Evolutionary conservation across 37 sponge, comb jelly and placozoan genomes (phyloP), one percentile per base, ranked within the genome.

Genomic region (Tethya wilhelma): DNA sequence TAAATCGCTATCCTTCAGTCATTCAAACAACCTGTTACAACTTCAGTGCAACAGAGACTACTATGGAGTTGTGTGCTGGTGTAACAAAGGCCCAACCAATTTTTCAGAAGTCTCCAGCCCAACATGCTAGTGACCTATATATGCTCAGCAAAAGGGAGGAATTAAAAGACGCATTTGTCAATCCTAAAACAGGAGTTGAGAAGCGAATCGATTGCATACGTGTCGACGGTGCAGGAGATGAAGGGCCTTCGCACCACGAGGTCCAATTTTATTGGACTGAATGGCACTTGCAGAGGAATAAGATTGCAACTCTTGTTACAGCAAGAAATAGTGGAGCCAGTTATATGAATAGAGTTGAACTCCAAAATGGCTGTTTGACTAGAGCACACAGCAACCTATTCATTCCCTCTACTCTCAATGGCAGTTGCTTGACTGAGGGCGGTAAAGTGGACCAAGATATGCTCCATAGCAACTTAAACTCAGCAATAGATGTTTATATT

Each of bases 1-100:
- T 86, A 19, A 86, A 79, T 53, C n/a, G 25, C 19, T 64, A 79
- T 68, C 75, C 80, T 9, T 64, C 65, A 46, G 75, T 86, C 20
- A 26, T 86, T 8, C 80, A 86, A 57, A 86, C 87, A 7, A 79
- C 80, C 38, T 62, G 31, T 22, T 84, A 84, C 68, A 75, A 84
- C 42, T 84, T 84, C 41, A 68, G 78, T 25, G 41, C 32, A 37
- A 84, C 78, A 38, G 38, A 68, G 0, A 69, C 77, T 31, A 84
- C 85, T n/a, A 25, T 14, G 2, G 85, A 77, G 30, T 14, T 69
- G 1, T 84, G 78, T 84, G 78, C 40, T 41, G 85, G 78, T 23
- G 45, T 84, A 5, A 65, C 63, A 3, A 84, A 84, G 37, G 72
- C 78, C 1, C 37, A 30, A 5, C 33, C 58, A 44, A 56, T 75